These are phyloP conservation scores for Poeciliopsis prolifica DNA, from an alignment of 2,113 vertebrate species.

Conservation along the genomic window DNA sequence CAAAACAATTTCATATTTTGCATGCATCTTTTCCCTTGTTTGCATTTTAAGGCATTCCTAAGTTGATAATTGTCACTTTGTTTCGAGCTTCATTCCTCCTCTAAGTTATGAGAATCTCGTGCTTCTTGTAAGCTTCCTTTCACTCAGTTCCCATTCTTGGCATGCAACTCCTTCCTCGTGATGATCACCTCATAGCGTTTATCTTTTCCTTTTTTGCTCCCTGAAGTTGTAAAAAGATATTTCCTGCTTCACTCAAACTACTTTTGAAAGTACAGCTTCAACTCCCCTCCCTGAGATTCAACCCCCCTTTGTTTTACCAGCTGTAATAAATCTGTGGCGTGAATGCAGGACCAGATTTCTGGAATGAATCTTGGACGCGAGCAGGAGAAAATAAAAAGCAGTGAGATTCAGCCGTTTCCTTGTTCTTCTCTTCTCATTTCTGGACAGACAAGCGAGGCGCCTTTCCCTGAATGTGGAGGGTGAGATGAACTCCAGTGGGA, in stretches of 20 bases:
- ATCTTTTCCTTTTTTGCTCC: constrained; percentile 2
- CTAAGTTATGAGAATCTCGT: constrained; percentile 15
- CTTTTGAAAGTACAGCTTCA: constrained; percentile 25
- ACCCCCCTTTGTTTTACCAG: constrained; percentile 23
- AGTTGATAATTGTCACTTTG: background rate
- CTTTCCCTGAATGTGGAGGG: constrained; percentile 64
- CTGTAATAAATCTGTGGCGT: constrained; percentile 23
- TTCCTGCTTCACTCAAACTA: constrained; percentile 17
- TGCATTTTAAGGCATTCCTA: background rate
- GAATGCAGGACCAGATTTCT: constrained; percentile 16
- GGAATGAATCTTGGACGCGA: constrained; percentile 20
- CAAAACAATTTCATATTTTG: too few species aligned
- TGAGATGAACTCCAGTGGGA: constrained; percentile 80
- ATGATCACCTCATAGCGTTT: background rate
- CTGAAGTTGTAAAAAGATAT: constrained; percentile 28
- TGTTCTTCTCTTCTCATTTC: constrained; percentile 40
- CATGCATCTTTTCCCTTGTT: background rate
- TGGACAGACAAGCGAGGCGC: constrained; percentile 59
- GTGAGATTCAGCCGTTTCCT: constrained; percentile 36
- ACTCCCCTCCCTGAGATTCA: background rate
- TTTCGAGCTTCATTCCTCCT: background rate
- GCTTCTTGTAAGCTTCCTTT: constrained; percentile 17
- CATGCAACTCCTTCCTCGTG: constrained; percentile 1
- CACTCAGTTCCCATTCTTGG: background rate
- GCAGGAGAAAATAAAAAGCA: constrained; percentile 24